Evolutionary conservation across 2,888 invertebrate genomes (phyloP), one percentile per base, ranked within the genome.

Genomic region (Andrena fulva): DNA sequence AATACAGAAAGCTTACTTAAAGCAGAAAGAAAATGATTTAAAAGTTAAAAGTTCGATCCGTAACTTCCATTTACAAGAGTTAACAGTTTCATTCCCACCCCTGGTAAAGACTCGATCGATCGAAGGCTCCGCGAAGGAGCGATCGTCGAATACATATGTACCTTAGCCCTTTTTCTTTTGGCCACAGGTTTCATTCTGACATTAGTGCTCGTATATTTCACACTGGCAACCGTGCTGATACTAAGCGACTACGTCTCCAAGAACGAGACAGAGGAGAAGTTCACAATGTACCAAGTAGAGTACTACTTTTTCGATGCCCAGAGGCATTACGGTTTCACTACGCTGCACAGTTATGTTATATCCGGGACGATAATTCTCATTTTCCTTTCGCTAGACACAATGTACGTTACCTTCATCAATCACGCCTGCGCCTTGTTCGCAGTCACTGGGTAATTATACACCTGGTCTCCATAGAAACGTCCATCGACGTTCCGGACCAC

Each of bases 351-450:
- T 20, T 59, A 48, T 3, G 1, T n/a, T 3, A n/a, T 10, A 10
- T 42, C 60, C 12, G 8, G 42, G 1, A 2, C 48, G 20, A 8
- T 10, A 6, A 6, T 48, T 2, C 2, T 4, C 5, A 3, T 60
- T 10, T 29, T 60, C 2, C 10, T 24, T n/a, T 42, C 10, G 8
- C 20, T 60, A 1, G 70, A 70, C 20, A n/a, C 56, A 10, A 56
- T 70, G 70, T 70, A 60, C 48, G 42, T 70, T 4, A 48, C 16
- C 31, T 16, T 60, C n/a, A 20, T 29, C 4, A 27, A 70, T 20
- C 70, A 70, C 29, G 48, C 35, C 12, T 70, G 70, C 31, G 70
- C 6, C 20, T 59, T 60, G 20, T 60, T 60, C 20, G 29, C 42
- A 2, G 29, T 60, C 12, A 12, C 60, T 3, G 70, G 70, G 70